Conservation (phyloP, 2,888 invertebrate genomes). For the Ochropacha duplaris region DNA sequence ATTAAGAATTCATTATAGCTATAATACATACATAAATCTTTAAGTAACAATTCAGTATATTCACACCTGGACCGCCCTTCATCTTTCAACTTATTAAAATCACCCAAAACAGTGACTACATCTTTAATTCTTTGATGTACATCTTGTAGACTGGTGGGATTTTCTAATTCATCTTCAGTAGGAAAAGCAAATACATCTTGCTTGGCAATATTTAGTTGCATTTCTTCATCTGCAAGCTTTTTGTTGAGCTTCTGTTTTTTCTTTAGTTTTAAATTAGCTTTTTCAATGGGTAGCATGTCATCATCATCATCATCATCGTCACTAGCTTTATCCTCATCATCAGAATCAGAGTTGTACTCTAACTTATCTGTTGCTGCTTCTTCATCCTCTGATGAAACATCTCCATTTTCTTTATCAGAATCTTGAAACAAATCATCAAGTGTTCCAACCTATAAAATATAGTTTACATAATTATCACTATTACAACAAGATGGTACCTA, state of each 20-base stretch:
- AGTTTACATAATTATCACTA: background rate
- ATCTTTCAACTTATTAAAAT: conserved; percentile 89
- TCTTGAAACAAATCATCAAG: conserved; percentile 81
- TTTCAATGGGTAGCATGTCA: conserved; percentile 93
- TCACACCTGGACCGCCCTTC: conserved; percentile 89
- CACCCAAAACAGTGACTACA: conserved; percentile 89
- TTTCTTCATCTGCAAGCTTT: conserved; percentile 90
- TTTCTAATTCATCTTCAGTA: conserved; percentile 87
- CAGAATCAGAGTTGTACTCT: conserved; percentile 65
- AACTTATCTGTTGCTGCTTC: conserved; percentile 48
- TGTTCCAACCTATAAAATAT: conserved; percentile 67
- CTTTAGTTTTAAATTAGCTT: conserved; percentile 89
- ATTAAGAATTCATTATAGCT: conserved; percentile 98
- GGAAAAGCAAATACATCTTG: conserved; percentile 92
- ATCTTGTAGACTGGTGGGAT: conserved; percentile 89
- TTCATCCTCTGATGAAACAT: conserved; percentile 59
- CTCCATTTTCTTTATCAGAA: conserved; percentile 66
- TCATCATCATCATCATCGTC: conserved; percentile 79
- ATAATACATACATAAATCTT: conserved; percentile 96
- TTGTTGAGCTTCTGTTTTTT: conserved; percentile 87
- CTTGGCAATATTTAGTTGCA: conserved; percentile 90
- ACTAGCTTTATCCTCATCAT: conserved; percentile 49
- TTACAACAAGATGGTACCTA: no score
- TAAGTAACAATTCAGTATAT: conserved; percentile 89
- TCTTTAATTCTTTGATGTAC: conserved; percentile 96